Percentiles rank a stretch among this genome's conserved stretches.
Conservation (phyloP, 1,140 invertebrate species). For the Drosophila simulans region DNA sequence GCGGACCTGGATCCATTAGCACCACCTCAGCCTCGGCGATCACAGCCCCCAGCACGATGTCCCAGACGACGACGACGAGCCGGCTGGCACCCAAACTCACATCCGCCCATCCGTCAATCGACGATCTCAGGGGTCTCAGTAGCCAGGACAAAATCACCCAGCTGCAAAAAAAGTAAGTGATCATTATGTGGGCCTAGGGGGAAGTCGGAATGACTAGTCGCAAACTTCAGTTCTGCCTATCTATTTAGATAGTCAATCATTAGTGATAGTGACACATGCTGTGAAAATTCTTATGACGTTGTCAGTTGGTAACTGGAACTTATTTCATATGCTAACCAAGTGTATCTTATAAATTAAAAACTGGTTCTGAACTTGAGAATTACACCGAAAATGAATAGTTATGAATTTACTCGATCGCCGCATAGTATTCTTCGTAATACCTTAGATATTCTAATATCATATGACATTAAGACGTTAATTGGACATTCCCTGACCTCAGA, state of each 20-base stretch:
- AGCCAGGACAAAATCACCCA: constrained; percentile 85
- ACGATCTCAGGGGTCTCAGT: constrained; percentile 85
- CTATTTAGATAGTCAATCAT: constrained; percentile 13
- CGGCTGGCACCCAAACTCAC: constrained; percentile 36
- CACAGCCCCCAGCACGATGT: constrained; percentile 43
- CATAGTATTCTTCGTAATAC: background rate
- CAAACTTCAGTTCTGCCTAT: background rate
- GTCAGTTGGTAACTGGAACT: background rate
- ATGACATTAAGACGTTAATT: constrained; percentile 1
- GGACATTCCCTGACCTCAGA: background rate
- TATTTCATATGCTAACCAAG: too few species aligned
- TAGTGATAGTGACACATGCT: constrained; percentile 14
- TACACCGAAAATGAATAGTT: too few species aligned
- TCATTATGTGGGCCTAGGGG: too few species aligned
- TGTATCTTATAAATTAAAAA: too few species aligned
- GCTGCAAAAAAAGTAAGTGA: constrained; percentile 85
- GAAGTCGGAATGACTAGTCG: constrained; percentile 2
- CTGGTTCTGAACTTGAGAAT: too few species aligned
- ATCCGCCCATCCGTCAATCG: constrained; percentile 70
- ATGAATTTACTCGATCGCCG: too few species aligned
- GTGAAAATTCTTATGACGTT: background rate
- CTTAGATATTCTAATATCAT: background rate
- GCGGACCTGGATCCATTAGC: constrained; percentile 22
- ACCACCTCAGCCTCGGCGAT: constrained; percentile 31
- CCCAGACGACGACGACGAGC: constrained; percentile 30